Evolutionary conservation across 2,888 invertebrate genomes (phyloP).

Genomic region (Hirtodrosophila trivittata): DNA sequence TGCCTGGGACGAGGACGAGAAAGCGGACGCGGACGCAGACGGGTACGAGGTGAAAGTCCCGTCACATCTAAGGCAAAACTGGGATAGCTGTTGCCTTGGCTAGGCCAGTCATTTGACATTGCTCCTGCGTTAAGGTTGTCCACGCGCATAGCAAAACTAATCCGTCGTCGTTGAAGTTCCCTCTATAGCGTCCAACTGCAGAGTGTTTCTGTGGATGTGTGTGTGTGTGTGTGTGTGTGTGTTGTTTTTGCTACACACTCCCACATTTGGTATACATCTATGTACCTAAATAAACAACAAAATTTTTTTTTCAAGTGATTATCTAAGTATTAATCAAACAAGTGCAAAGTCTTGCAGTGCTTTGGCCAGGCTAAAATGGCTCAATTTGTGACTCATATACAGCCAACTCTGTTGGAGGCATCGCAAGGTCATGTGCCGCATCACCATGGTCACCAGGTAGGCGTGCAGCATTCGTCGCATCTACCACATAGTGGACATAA

Average conservation of each 20-base stretch:
- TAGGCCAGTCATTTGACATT: conserved; percentile 81
- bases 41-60: conserved; percentile 60
- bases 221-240: conserved; percentile 27
- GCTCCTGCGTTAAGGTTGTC: conserved; percentile 82
- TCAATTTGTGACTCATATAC: conserved; percentile 86
- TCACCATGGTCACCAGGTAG: conserved; percentile 85
- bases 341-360: conserved; percentile 21
- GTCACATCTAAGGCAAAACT: conserved; percentile 73
- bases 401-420: conserved; percentile 86
- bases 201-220: conserved; percentile 9
- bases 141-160: conserved; percentile 56
- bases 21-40: conserved; percentile 13
- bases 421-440: conserved; percentile 85
- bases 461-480: conserved; percentile 83
- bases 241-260: conserved; percentile 48
- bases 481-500: conserved; percentile 84
- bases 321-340: conserved; percentile 42
- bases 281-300: conserved; percentile 23
- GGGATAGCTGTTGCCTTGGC: conserved; percentile 66
- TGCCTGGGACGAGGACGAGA: conserved; percentile 12
- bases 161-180: conserved; percentile 36
- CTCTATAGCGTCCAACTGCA: conserved; percentile 34
- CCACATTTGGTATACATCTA: conserved; percentile 59
- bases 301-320: conserved; percentile 55
- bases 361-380: conserved; percentile 83